Conservation (phyloP, 2,113 vertebrate species). For the Coptodon bakossiorum region DNA sequence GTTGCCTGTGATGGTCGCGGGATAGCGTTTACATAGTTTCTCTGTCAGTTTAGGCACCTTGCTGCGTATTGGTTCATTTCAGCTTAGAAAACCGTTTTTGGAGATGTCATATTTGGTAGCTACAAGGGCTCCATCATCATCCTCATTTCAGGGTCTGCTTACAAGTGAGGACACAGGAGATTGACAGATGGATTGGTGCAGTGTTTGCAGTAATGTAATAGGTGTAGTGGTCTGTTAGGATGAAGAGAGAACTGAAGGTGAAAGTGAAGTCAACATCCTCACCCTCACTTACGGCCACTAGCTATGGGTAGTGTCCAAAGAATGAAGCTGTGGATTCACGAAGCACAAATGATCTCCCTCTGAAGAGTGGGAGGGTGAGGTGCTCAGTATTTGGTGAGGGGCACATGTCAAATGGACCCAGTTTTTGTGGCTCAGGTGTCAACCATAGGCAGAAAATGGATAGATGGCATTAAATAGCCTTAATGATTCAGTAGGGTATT, state of each 20-base stretch:
- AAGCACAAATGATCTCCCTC: not conserved
- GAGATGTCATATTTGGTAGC: slow-evolving; percentile 79
- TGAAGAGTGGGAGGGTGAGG: not conserved
- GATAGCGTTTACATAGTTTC: slow-evolving; percentile 89
- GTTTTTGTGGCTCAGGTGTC: not conserved
- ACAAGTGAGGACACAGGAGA: not conserved
- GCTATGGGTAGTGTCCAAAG: not conserved
- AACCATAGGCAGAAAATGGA: not conserved
- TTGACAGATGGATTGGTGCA: not conserved
- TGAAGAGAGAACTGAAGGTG: not conserved
- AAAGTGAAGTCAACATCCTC: not conserved
- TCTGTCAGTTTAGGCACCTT: slow-evolving; percentile 92
- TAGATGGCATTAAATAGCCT: not conserved
- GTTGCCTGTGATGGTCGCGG: slow-evolving; percentile 81
- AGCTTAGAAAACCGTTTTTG: slow-evolving; percentile 78
- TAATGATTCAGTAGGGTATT: not conserved
- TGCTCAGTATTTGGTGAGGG: not conserved
- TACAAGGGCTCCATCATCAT: slow-evolving; percentile 82
- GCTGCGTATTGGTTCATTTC: slow-evolving; percentile 90
- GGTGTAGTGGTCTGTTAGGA: not conserved
- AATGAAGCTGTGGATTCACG: not conserved
- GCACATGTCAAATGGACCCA: not conserved
- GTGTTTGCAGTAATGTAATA: not conserved
- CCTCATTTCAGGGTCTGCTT: slow-evolving; percentile 62
- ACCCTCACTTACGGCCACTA: not conserved